A percentile compares a stretch with the other conserved stretches of the same genome.
Conservation (phyloP, 2,113 vertebrate genomes). For the Diglossa brunneiventris region DNA sequence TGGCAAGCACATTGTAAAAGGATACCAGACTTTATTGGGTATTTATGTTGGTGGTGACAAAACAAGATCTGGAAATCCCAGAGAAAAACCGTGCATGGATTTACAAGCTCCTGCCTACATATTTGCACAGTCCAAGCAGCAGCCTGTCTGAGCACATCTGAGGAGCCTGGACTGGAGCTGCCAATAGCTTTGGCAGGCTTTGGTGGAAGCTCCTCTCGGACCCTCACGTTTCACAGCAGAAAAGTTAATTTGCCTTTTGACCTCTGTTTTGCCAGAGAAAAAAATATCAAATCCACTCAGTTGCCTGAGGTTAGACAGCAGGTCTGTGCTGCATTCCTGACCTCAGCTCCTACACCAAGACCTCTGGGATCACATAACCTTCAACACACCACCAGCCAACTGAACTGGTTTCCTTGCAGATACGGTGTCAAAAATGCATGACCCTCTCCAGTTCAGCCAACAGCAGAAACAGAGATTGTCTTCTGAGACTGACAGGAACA, state of each 20-base stretch:
- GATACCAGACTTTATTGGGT: not conserved
- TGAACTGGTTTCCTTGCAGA: not conserved
- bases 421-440: fast-evolving
- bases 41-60: not conserved
- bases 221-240: not conserved
- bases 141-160: not conserved
- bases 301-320: not conserved
- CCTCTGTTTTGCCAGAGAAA: not conserved
- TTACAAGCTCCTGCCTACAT: not conserved
- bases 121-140: not conserved
- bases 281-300: not conserved
- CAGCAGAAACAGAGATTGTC: not conserved
- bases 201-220: not conserved
- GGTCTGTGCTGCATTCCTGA: not conserved
- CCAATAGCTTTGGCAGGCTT: not conserved
- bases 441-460: not conserved
- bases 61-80: not conserved
- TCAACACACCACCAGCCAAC: not conserved
- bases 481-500: not conserved
- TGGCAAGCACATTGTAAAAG: not conserved
- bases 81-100: not conserved
- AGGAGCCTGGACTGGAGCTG: not conserved
- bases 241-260: not conserved
- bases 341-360: not conserved
- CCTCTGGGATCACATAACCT: not conserved